Conservation (phyloP, 2,797 vertebrate genomes). For the Anguilla megastoma region DNA sequence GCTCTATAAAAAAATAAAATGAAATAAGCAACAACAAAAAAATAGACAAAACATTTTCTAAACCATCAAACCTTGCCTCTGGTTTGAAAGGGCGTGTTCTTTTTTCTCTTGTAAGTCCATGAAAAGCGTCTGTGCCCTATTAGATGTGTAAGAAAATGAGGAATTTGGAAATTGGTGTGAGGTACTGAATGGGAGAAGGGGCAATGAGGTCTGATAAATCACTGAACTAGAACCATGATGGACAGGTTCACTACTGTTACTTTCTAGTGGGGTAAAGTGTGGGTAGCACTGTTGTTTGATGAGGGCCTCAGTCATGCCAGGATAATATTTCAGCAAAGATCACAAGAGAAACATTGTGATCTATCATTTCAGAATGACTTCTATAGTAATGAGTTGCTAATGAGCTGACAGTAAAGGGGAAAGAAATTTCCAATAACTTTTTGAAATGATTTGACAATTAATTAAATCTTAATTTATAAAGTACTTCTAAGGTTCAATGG, state of each 20-base stretch:
- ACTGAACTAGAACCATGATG: not conserved
- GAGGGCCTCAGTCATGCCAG: not conserved
- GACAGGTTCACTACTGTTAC: not conserved
- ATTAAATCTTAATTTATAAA: no score
- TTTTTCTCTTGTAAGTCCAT: not conserved
- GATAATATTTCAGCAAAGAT: not conserved
- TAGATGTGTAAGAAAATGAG: not conserved
- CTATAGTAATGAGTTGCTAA: not conserved
- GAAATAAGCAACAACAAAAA: not conserved
- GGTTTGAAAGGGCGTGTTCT: not conserved
- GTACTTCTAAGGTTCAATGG: not conserved
- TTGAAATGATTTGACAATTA: not conserved
- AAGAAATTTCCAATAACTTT: not conserved
- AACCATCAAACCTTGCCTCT: not conserved
- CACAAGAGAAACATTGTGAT: not conserved
- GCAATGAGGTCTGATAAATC: not conserved
- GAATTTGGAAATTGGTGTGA: not conserved
- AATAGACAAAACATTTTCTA: not conserved
- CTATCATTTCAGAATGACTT: not conserved
- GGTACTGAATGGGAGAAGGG: not conserved
- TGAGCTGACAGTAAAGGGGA: not conserved
- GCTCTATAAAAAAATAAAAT: not conserved
- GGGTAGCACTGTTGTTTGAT: not conserved
- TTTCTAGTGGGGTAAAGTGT: not conserved
- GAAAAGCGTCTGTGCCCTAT: not conserved